These are phyloP conservation scores for Notodonta ziczac DNA, from an alignment of 2,888 invertebrate species.

Conservation along the genomic window DNA sequence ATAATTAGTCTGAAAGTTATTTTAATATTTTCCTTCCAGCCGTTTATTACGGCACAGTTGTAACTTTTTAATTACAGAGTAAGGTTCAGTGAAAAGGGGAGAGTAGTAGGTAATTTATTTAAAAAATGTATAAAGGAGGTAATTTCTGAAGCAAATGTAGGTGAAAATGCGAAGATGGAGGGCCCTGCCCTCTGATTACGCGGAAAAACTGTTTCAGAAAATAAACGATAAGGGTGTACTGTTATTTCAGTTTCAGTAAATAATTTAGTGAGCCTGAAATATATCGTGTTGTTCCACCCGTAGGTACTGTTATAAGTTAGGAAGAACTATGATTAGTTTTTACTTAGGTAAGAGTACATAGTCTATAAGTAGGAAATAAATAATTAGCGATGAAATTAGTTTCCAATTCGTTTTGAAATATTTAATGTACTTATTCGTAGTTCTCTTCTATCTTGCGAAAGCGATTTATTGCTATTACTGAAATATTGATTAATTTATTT, in stretches of 20 bases:
- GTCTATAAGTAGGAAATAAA: too few relatives aligned
- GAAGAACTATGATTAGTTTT: too few relatives aligned
- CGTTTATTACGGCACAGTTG: background rate
- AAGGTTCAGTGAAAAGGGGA: background rate
- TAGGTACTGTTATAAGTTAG: background rate
- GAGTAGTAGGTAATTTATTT: constrained; percentile 7
- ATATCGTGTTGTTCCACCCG: background rate
- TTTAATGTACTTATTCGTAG: too few relatives aligned
- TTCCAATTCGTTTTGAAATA: too few relatives aligned
- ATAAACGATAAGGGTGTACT: constrained; percentile 9
- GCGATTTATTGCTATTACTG: too few relatives aligned
- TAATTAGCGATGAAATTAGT: too few relatives aligned
- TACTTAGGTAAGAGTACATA: too few relatives aligned
- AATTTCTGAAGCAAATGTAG: constrained; percentile 23
- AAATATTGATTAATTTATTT: too few relatives aligned
- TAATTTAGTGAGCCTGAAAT: background rate
- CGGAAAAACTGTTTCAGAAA: constrained; percentile 18
- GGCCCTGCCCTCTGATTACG: constrained; percentile 27
- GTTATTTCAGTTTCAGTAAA: background rate
- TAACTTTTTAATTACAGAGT: background rate
- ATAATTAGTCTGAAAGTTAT: background rate
- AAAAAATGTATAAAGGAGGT: constrained; percentile 13
- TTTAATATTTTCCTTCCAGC: background rate
- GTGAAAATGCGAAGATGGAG: constrained; percentile 22
- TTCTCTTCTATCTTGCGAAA: too few relatives aligned